phyloP scores from a whole-genome alignment of 1,140 invertebrate genomes.

The Ptiloglossa arizonensis region DNA sequence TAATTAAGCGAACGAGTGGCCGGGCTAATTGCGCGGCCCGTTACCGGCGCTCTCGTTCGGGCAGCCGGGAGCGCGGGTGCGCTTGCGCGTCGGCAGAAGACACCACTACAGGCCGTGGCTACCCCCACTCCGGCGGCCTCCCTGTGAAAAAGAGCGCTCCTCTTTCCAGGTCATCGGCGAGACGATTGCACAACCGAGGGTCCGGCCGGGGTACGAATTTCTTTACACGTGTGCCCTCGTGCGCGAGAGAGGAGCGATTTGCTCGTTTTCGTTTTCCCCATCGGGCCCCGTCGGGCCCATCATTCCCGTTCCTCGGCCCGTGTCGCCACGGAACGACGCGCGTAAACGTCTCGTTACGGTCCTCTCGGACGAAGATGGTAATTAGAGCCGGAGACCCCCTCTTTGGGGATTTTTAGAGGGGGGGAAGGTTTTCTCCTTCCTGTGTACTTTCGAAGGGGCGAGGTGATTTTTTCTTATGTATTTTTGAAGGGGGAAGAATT shows the following conservation, averaged over 20 bases:
- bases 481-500: no score
- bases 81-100: slow-evolving; percentile 44
- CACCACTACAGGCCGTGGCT: no score
- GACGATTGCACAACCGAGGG: slow-evolving; percentile 45
- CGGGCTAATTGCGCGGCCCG: slow-evolving; percentile 48
- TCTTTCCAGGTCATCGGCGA: slow-evolving; percentile 52
- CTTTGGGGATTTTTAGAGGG: no score
- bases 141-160: slow-evolving; percentile 43
- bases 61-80: slow-evolving; percentile 43
- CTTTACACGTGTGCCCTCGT: neutral
- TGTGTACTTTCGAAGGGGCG: no score
- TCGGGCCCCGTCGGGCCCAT: neutral
- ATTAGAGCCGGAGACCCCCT: slow-evolving; percentile 46
- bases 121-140: no score
- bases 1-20: slow-evolving; percentile 58
- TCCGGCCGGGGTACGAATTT: slow-evolving; percentile 26
- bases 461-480: no score
- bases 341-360: slow-evolving; percentile 37
- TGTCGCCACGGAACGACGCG: neutral
- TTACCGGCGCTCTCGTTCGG: slow-evolving; percentile 28
- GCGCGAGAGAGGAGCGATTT: neutral
- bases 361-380: slow-evolving; percentile 25
- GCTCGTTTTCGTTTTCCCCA: neutral
- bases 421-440: no score
- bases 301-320: neutral